phyloP scores from a whole-genome alignment of 1,140 invertebrate species.

The Grapholita molesta region DNA sequence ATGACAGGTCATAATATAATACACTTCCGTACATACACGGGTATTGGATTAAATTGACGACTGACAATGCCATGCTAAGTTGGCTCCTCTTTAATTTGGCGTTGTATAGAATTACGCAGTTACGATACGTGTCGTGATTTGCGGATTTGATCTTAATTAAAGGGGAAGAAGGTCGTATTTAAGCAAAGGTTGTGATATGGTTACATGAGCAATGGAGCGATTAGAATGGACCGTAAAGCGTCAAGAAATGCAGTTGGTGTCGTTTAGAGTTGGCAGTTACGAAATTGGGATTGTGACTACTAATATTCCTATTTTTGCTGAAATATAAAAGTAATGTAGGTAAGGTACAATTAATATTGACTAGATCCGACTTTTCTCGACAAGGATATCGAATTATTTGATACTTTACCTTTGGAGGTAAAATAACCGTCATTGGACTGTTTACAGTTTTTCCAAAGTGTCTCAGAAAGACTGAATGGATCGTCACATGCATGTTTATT shows the following conservation, averaged over 20 bases:
- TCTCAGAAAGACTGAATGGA: conserved; percentile 25
- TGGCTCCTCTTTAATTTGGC: conserved; percentile 27
- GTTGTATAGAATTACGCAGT: conserved; percentile 8
- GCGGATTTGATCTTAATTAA: conserved; percentile 6
- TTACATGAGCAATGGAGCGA: not conserved
- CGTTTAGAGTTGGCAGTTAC: not conserved
- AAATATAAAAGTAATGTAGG: too few relatives aligned
- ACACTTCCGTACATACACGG: conserved; percentile 28
- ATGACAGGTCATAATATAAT: conserved; percentile 38
- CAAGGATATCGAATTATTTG: not conserved
- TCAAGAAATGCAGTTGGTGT: not conserved
- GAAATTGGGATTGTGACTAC: not conserved
- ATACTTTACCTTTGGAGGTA: not conserved
- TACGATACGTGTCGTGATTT: conserved; percentile 7
- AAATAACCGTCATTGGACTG: not conserved
- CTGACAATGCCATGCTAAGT: conserved; percentile 33
- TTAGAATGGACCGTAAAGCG: not conserved
- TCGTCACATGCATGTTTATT: conserved; percentile 22
- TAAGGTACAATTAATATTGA: too few relatives aligned
- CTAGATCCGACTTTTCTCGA: too few relatives aligned
- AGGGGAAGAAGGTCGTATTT: not conserved
- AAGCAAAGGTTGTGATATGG: not conserved
- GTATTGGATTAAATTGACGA: conserved; percentile 18
- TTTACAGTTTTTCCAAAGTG: conserved; percentile 20
- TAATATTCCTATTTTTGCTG: too few relatives aligned